Conservation (phyloP, 1,140 invertebrate species). For the Hycleus cichorii region DNA sequence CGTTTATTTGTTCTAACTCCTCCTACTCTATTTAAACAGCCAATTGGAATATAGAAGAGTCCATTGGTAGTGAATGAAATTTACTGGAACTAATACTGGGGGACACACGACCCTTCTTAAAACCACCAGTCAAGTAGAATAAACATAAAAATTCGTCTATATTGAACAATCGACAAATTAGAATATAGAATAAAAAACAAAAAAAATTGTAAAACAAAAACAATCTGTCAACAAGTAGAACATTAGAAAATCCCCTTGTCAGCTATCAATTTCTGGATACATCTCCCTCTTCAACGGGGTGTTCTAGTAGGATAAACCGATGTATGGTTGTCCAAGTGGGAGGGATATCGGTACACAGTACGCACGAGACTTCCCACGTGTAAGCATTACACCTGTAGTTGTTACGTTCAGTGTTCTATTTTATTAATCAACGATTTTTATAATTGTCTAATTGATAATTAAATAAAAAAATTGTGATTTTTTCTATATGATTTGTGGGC, state of each 20-base stretch:
- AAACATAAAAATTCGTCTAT: no score
- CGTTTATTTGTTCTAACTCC: not conserved
- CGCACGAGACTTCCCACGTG: conserved; percentile 10
- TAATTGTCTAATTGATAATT: not conserved
- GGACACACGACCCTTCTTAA: not conserved
- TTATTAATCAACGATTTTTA: no score
- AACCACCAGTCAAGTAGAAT: no score
- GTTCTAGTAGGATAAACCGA: conserved; percentile 9
- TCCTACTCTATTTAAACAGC: not conserved
- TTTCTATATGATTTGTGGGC: not conserved
- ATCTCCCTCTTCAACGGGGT: no score
- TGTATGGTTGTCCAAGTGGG: conserved; percentile 8
- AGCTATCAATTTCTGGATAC: no score
- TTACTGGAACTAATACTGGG: not conserved
- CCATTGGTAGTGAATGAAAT: conserved; percentile 7
- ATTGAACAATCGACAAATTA: no score
- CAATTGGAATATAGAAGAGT: not conserved
- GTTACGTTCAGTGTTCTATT: not conserved
- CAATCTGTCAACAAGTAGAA: no score
- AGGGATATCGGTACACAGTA: conserved; percentile 7
- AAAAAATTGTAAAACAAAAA: no score
- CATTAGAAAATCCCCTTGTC: no score
- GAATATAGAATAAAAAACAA: no score
- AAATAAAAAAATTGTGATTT: not conserved
- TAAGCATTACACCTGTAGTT: conserved; percentile 10